Evolutionary conservation across 2,113 vertebrate species (phyloP).

Genomic region (Eptesicus fuscus): DNA sequence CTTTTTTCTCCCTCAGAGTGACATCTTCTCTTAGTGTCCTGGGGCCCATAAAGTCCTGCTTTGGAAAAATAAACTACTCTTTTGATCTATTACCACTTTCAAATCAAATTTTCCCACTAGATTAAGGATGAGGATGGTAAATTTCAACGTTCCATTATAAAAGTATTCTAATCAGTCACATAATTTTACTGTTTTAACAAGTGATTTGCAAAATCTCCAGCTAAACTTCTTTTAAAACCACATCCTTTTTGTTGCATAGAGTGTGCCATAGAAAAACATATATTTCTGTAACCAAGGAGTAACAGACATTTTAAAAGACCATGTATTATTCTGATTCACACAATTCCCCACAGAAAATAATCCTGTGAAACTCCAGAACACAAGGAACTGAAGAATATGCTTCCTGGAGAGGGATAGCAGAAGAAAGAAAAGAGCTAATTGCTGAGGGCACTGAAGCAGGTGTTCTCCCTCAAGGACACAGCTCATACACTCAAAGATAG

Average conservation of each 20-base stretch:
- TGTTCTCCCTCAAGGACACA: conserved; percentile 59
- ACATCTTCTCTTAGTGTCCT: neutral
- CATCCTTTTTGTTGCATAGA: neutral
- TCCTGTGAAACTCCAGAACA: conserved; percentile 45
- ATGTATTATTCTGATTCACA: neutral
- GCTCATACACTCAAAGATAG: conserved; percentile 28
- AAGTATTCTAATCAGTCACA: neutral
- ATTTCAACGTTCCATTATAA: neutral
- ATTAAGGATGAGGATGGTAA: neutral
- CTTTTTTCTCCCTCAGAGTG: neutral
- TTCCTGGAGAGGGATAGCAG: neutral
- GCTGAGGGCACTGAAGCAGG: conserved; percentile 59
- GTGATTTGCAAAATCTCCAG: neutral
- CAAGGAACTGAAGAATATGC: neutral
- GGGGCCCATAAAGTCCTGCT: neutral
- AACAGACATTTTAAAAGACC: neutral
- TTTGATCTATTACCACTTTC: neutral
- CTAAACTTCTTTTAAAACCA: neutral
- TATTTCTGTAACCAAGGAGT: neutral
- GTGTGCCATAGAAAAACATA: neutral
- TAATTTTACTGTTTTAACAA: conserved; percentile 13
- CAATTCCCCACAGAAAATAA: neutral
- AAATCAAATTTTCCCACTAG: neutral
- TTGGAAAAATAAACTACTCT: neutral
- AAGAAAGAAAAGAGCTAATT: conserved; percentile 33